Conservation (phyloP, 1,140 invertebrate species). For the Plodia interpunctella region DNA sequence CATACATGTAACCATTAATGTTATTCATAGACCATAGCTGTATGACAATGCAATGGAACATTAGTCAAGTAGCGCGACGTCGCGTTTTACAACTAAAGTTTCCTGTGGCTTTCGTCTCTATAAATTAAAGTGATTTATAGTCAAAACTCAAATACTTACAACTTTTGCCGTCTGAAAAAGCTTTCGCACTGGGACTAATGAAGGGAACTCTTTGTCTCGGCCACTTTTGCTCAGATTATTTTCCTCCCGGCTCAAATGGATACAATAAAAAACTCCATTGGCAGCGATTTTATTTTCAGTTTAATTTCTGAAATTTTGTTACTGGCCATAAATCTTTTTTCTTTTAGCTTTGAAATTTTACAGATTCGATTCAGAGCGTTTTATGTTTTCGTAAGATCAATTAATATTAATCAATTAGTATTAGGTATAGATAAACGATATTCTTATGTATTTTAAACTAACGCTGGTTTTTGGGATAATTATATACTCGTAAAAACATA, state of each 20-base stretch:
- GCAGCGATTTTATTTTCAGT: conserved; percentile 16
- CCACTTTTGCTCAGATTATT: conserved; percentile 16
- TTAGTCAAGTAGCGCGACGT: conserved; percentile 48
- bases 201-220: conserved; percentile 50
- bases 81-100: conserved; percentile 45
- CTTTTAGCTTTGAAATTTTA: neutral
- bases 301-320: conserved; percentile 1
- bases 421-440: no score
- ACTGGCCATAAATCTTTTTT: neutral
- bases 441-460: no score
- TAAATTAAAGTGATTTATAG: conserved; percentile 70
- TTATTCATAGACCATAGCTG: no score
- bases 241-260: conserved; percentile 11
- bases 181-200: conserved; percentile 49
- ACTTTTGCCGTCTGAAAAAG: conserved; percentile 62
- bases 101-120: conserved; percentile 54
- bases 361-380: neutral
- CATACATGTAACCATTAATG: no score
- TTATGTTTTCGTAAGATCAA: no score
- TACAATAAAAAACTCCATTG: conserved; percentile 14
- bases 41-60: conserved; percentile 9
- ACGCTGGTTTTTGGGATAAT: no score
- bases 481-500: no score
- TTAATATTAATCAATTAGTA: no score
- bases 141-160: conserved; percentile 45